phyloP scores from a whole-genome alignment of 2,113 vertebrate genomes.

The Anoplopoma fimbria region DNA sequence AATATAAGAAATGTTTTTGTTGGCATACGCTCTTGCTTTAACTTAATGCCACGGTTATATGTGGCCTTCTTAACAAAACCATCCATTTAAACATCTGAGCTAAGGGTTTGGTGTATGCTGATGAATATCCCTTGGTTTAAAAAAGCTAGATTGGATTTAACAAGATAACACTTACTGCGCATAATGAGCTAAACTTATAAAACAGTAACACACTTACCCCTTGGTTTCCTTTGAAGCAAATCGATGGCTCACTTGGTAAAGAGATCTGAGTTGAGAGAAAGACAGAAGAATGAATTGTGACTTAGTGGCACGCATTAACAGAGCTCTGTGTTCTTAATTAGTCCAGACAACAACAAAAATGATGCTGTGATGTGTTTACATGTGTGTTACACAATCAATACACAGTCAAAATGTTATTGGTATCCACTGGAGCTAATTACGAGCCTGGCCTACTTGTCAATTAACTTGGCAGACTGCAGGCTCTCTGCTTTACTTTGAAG shows the following conservation, averaged over 20 bases:
- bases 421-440: constrained; percentile 38
- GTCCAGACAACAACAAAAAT: constrained; percentile 13
- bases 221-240: constrained; percentile 86
- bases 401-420: constrained; percentile 33
- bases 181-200: not conserved
- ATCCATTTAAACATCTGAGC: constrained; percentile 13
- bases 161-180: not conserved
- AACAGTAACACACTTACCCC: constrained; percentile 77
- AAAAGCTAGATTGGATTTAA: not conserved
- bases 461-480: constrained; percentile 29
- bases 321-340: not conserved
- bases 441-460: constrained; percentile 34
- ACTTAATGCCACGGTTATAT: not conserved
- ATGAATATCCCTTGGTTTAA: not conserved
- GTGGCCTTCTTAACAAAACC: not conserved
- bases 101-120: not conserved
- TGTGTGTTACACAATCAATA: constrained; percentile 32
- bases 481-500: constrained; percentile 28
- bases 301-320: not conserved
- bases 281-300: not conserved
- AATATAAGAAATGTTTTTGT: not conserved
- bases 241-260: constrained; percentile 77
- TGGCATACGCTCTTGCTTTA: not conserved
- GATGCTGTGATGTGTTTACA: constrained; percentile 18
- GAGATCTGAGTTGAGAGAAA: constrained; percentile 67